Conservation (phyloP, 1,140 invertebrate species). For the Drosophila guanche region DNA sequence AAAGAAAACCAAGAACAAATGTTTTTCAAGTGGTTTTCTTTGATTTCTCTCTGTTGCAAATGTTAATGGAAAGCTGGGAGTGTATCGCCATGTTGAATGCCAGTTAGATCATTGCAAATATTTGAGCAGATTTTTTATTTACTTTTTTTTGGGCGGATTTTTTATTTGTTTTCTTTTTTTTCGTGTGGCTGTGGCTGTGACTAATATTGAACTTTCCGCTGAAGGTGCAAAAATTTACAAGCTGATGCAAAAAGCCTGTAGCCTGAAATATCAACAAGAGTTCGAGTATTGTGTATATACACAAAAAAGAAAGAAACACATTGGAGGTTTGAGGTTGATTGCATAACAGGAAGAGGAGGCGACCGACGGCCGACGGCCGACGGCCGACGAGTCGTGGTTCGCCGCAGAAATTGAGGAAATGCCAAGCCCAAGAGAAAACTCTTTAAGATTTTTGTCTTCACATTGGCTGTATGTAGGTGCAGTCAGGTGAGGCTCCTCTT, state of each 20-base stretch:
- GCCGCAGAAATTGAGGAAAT: constrained; percentile 56
- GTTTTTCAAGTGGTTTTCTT: too few relatives aligned
- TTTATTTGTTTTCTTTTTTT: too few relatives aligned
- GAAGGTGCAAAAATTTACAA: constrained; percentile 71
- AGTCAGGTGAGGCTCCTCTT: constrained; percentile 54
- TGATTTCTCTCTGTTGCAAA: too few relatives aligned
- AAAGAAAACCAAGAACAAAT: too few relatives aligned
- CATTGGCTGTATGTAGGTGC: constrained; percentile 48
- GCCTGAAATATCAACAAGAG: constrained; percentile 14
- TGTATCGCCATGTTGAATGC: constrained; percentile 12
- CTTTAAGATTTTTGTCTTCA: constrained; percentile 25
- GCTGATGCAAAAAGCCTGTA: constrained; percentile 54
- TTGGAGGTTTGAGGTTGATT: constrained; percentile 25
- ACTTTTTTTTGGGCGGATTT: background rate
- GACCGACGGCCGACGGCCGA: too few relatives aligned
- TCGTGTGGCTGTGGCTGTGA: constrained; percentile 6
- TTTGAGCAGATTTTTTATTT: constrained; percentile 4
- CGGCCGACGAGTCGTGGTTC: background rate
- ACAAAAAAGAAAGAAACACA: constrained; percentile 18
- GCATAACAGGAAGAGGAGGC: constrained; percentile 52
- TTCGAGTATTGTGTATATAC: constrained; percentile 1
- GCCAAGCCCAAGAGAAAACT: constrained; percentile 51
- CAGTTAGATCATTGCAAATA: constrained; percentile 57
- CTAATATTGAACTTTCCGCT: constrained; percentile 46
- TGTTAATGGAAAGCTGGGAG: background rate